Conservation (phyloP, 2,113 vertebrate species). For the Todiramphus chloris region DNA sequence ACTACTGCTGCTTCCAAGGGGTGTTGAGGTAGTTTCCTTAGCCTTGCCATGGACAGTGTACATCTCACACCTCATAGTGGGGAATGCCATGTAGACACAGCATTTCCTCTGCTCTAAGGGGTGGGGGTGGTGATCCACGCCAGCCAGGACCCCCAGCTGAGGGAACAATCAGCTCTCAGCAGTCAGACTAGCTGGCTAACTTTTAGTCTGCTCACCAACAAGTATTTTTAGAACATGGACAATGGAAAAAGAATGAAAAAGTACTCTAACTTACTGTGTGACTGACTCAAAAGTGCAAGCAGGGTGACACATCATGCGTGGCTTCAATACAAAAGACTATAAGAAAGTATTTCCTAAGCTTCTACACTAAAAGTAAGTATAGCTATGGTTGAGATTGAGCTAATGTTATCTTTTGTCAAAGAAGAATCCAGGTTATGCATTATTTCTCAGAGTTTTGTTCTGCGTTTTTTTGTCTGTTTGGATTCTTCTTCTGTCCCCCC, state of each 20-base stretch:
- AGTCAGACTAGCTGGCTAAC: background rate
- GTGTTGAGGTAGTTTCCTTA: background rate
- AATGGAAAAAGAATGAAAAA: background rate
- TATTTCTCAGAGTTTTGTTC: background rate
- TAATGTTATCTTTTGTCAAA: background rate
- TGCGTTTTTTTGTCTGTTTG: background rate
- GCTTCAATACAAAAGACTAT: background rate
- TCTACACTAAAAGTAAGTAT: background rate
- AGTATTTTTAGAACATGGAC: background rate
- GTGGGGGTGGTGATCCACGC: accelerated
- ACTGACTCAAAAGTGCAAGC: background rate
- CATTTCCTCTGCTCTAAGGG: background rate
- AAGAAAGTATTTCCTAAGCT: background rate
- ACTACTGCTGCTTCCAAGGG: background rate
- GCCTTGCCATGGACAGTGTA: background rate
- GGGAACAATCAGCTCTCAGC: background rate
- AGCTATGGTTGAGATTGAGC: background rate
- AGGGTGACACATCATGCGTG: background rate
- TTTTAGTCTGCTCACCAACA: background rate
- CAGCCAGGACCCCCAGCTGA: background rate
- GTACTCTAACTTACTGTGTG: background rate
- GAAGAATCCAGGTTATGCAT: background rate
- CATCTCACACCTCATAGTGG: background rate
- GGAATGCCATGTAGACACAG: too few species aligned
- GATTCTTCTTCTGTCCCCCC: accelerated